phyloP scores from a whole-genome alignment of 2,888 invertebrate species.

The Perizoma affinitatum region DNA sequence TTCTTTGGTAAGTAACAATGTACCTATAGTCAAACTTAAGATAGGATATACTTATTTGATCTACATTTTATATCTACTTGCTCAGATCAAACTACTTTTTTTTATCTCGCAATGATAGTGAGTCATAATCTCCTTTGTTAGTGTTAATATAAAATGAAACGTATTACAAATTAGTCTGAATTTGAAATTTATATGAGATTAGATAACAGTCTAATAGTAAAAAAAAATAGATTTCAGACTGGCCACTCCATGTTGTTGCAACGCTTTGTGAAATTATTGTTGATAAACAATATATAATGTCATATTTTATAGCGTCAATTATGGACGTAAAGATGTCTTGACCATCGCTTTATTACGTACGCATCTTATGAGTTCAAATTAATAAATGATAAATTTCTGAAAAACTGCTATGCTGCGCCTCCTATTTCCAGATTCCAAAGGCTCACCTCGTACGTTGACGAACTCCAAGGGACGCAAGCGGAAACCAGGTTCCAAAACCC shows the following conservation, averaged over 20 bases:
- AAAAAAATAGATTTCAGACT: not conserved
- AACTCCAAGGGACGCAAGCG: constrained; percentile 97
- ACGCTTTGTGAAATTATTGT: too few relatives aligned
- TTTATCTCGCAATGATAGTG: not conserved
- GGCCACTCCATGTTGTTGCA: not conserved
- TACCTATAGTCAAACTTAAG: constrained; percentile 6
- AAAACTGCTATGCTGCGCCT: not conserved
- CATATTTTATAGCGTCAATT: too few relatives aligned
- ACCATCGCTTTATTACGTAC: too few relatives aligned
- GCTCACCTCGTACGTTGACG: constrained; percentile 94
- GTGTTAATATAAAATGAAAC: too few relatives aligned
- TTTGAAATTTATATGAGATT: not conserved
- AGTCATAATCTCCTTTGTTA: too few relatives aligned
- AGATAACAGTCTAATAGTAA: not conserved
- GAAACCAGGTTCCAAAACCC: constrained; percentile 92
- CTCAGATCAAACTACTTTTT: not conserved
- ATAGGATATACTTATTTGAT: not conserved
- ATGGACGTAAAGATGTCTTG: too few relatives aligned
- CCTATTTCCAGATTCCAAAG: constrained; percentile 89
- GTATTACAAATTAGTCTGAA: too few relatives aligned
- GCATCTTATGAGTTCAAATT: too few relatives aligned
- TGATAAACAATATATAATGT: too few relatives aligned
- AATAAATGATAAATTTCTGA: too few relatives aligned
- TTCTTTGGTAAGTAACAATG: constrained; percentile 88
- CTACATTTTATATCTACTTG: not conserved